Evolutionary conservation across 2,113 vertebrate genomes (phyloP).

Genomic region (Protomyctophum bolini): DNA sequence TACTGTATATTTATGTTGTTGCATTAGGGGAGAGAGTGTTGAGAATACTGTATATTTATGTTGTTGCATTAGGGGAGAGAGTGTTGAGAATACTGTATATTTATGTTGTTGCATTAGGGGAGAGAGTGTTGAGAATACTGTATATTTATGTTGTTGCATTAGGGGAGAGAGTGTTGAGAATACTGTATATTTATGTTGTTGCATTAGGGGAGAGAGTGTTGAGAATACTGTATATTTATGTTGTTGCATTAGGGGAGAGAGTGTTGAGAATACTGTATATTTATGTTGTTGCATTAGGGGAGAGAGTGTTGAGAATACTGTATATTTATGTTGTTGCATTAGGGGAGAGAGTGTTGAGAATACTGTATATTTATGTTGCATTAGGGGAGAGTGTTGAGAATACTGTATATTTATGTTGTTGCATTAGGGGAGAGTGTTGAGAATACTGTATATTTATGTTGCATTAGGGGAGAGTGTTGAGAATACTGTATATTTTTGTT

Average conservation of each 20-base stretch:
- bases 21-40: slow-evolving; percentile 35
- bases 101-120: slow-evolving; percentile 40
- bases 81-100: too few species aligned
- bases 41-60: background rate
- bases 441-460: slow-evolving; percentile 9
- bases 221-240: background rate
- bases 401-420: slow-evolving; percentile 16
- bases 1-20: slow-evolving; percentile 16
- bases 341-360: slow-evolving; percentile 19
- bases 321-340: slow-evolving; percentile 33
- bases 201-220: slow-evolving; percentile 35
- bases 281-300: slow-evolving; percentile 40
- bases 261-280: too few species aligned
- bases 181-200: slow-evolving; percentile 16
- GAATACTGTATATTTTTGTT: slow-evolving; percentile 7
- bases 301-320: slow-evolving; percentile 5
- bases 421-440: slow-evolving; percentile 28
- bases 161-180: slow-evolving; percentile 19
- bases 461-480: slow-evolving; percentile 28
- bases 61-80: slow-evolving; percentile 44
- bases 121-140: slow-evolving; percentile 5
- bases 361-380: slow-evolving; percentile 22
- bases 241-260: slow-evolving; percentile 44
- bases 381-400: slow-evolving; percentile 26
- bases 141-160: slow-evolving; percentile 33